Conservation (phyloP, 2,888 invertebrate genomes). For the Cephus nigrinus region DNA sequence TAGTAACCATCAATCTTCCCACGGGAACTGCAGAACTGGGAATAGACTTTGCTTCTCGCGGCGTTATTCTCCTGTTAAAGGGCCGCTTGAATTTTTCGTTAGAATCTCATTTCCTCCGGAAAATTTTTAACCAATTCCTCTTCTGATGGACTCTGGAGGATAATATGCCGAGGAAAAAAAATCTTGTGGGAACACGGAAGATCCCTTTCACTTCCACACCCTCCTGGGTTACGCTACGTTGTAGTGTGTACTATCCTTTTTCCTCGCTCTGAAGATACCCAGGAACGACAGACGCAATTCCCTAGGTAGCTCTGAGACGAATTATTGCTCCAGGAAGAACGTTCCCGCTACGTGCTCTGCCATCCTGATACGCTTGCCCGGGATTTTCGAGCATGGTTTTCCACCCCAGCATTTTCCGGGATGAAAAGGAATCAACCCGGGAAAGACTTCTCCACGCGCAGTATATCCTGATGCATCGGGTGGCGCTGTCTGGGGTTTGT, state of each 20-base stretch:
- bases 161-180: not conserved
- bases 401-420: constrained; percentile 23
- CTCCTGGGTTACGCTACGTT: not conserved
- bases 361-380: constrained; percentile 34
- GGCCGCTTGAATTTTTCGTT: constrained; percentile 51
- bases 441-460: constrained; percentile 29
- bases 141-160: not conserved
- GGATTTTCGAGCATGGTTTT: constrained; percentile 34
- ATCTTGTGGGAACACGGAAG: not conserved
- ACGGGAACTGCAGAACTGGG: not conserved
- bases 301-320: not conserved
- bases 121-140: constrained; percentile 13
- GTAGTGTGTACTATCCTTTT: not conserved
- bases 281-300: not conserved
- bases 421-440: not conserved
- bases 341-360: constrained; percentile 21
- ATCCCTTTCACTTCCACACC: not conserved
- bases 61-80: constrained; percentile 43
- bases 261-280: not conserved
- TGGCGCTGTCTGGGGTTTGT: constrained; percentile 27
- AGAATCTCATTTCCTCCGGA: constrained; percentile 44
- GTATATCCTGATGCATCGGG: constrained; percentile 30
- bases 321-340: not conserved
- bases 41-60: constrained; percentile 19
- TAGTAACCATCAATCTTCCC: not conserved